phyloP scores from a whole-genome alignment of 2,797 vertebrate genomes.

The Oreonectes daqikongensis region DNA sequence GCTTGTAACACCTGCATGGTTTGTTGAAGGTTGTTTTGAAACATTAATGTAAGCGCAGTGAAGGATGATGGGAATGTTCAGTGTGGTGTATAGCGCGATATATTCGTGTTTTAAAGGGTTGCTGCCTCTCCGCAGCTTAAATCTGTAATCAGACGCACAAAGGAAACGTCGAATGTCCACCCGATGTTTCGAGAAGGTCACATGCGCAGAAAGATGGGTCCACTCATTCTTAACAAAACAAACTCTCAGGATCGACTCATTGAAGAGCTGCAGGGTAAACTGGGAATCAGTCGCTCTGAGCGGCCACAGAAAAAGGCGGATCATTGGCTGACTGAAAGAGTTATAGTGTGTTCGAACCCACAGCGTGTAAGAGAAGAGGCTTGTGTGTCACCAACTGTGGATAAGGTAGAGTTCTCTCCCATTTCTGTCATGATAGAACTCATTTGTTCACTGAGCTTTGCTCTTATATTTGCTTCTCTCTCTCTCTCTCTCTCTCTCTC shows the following conservation, averaged over 20 bases:
- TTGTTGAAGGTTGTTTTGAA: too few species aligned
- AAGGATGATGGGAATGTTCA: too few species aligned
- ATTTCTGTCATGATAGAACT: conserved; percentile 1
- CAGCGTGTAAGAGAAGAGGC: conserved; percentile 76
- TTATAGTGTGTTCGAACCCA: conserved; percentile 87
- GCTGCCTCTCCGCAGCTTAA: conserved; percentile 82
- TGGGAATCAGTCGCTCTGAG: conserved; percentile 83
- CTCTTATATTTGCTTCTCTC: too few species aligned
- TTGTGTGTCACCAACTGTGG: conserved; percentile 67
- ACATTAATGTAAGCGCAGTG: too few species aligned
- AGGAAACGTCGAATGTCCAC: conserved; percentile 89
- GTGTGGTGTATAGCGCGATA: too few species aligned
- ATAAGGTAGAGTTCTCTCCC: conserved; percentile 84
- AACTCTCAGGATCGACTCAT: conserved; percentile 88
- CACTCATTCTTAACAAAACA: conserved; percentile 88
- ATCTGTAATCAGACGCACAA: conserved; percentile 94
- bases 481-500: too few species aligned
- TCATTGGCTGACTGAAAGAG: conserved; percentile 90
- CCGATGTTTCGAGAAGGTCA: conserved; percentile 91
- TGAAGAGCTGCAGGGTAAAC: conserved; percentile 90
- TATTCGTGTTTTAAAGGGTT: not conserved
- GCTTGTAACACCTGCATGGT: too few species aligned
- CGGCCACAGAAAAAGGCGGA: conserved; percentile 76
- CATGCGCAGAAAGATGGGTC: conserved; percentile 86
- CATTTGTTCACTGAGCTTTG: too few species aligned